Evolutionary conservation across 2,888 invertebrate genomes (phyloP), one percentile per base, ranked within the genome.

Genomic region (Ichneumon xanthorius): DNA sequence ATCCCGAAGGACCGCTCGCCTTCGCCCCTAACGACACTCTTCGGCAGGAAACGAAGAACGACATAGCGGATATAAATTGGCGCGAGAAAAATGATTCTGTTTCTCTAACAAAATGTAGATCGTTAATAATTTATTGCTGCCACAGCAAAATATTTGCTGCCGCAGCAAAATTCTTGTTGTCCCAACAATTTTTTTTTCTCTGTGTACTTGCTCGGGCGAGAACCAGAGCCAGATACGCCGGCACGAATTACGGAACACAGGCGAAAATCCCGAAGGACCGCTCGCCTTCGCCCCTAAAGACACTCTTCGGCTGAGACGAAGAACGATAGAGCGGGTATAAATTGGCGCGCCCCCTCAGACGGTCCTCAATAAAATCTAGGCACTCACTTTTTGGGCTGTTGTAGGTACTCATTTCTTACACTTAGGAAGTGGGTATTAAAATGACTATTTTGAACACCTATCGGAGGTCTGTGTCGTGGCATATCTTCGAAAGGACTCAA

Each of bases 191-290:
- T 22, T 22, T 22, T 1, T 22, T 22, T 0, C 22, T 22, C 22
- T 1, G 22, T 22, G 22, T 22, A 22, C 22, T 22, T 22, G 22
- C 22, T 0, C 22, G 22, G 1, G 22, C 22, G 22, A 22, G 22
- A 22, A 22, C 22, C 0, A 22, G 22, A 22, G 22, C 65, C 72
- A 45, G 72, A 40, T 63, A 82, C 37, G 61, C 68, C 40, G 40
- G 16, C 50, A 63, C 58, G 68, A 68, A 83, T 83, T 68, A 79
- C 50, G 72, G 26, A 78, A 82, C 78, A 78, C 78, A 37, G 37
- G 48, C n/a, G 16, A n/a, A 65, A 71, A 65, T 33, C 26, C n/a
- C 22, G 14, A 45, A 45, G 26, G 45, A 19, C 26, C 67, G 37
- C n/a, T n/a, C 19, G 53, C 11, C 30, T 26, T 26, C 68, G 48